Evolutionary conservation across 1,140 invertebrate species (phyloP).

Genomic region (Drosophila sturtevanti): DNA sequence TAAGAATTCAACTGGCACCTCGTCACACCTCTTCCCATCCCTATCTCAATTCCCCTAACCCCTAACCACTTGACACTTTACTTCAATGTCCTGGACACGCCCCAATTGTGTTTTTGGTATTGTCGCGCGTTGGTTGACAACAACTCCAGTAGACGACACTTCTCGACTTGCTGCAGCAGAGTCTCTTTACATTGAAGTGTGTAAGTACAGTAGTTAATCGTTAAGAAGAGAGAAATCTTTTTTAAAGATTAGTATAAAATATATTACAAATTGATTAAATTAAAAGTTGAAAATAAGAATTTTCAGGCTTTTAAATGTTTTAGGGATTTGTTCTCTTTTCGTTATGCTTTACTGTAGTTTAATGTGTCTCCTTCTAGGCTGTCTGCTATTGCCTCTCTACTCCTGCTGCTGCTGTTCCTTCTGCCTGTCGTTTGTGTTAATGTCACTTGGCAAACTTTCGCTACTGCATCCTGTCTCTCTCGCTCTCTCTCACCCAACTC

Average conservation of each 20-base stretch:
- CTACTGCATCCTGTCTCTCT: slow-evolving; percentile 46
- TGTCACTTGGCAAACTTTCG: slow-evolving; percentile 77
- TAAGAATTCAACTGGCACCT: slow-evolving; percentile 38
- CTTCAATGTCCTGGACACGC: slow-evolving; percentile 58
- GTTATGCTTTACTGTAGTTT: slow-evolving; percentile 34
- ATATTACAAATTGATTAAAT: too few relatives aligned
- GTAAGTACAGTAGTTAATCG: neutral
- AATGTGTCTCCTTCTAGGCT: slow-evolving; percentile 46
- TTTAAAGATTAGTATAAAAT: too few relatives aligned
- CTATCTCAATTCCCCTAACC: slow-evolving; percentile 3
- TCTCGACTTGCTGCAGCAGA: slow-evolving; percentile 29
- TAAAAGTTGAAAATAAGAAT: too few relatives aligned
- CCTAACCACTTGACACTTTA: slow-evolving; percentile 7
- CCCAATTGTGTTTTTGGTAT: slow-evolving; percentile 80
- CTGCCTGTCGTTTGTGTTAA: slow-evolving; percentile 59
- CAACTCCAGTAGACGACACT: slow-evolving; percentile 60
- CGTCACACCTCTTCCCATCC: neutral
- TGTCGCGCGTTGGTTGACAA: slow-evolving; percentile 73
- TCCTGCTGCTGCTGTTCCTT: slow-evolving; percentile 12
- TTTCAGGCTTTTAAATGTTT: too few relatives aligned
- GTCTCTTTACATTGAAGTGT: neutral
- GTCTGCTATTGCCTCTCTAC: slow-evolving; percentile 23
- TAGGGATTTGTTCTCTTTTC: slow-evolving; percentile 24
- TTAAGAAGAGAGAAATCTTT: neutral
- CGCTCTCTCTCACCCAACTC: too few relatives aligned